Conservation (phyloP, 2,113 vertebrate genomes). For the Sander lucioperca region DNA sequence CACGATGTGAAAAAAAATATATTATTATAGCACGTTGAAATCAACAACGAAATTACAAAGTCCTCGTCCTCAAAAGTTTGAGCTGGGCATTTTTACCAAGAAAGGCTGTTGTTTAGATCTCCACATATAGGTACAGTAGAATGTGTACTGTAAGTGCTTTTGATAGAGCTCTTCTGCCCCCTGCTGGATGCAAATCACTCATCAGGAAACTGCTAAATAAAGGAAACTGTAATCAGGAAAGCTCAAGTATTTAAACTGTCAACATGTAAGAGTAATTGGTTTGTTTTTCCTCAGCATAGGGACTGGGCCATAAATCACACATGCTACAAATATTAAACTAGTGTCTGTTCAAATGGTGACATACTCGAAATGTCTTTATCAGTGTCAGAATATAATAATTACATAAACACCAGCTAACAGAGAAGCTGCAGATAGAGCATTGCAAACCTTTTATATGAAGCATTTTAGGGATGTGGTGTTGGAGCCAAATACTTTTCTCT, state of each 20-base stretch:
- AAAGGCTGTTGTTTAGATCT: constrained; percentile 1
- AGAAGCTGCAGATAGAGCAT: background rate
- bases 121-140: background rate
- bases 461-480: background rate
- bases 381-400: constrained; percentile 6
- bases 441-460: background rate
- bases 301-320: constrained; percentile 46
- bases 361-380: constrained; percentile 15
- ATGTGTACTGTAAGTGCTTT: background rate
- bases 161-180: constrained; percentile 68
- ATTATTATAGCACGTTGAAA: background rate
- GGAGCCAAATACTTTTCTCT: background rate
- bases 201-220: background rate
- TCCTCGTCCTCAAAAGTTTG: constrained; percentile 20
- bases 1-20: background rate
- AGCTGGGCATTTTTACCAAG: background rate
- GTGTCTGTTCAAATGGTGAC: constrained; percentile 9
- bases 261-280: constrained; percentile 39
- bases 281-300: background rate
- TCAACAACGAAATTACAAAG: background rate
- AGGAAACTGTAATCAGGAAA: background rate
- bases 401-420: background rate
- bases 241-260: background rate
- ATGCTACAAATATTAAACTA: background rate
- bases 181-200: constrained; percentile 58